A percentile compares a stretch with the other conserved stretches of the same genome.
These are phyloP conservation scores for Pogonus chalceus DNA, from an alignment of 1,140 invertebrate genomes.

Conservation along the genomic window DNA sequence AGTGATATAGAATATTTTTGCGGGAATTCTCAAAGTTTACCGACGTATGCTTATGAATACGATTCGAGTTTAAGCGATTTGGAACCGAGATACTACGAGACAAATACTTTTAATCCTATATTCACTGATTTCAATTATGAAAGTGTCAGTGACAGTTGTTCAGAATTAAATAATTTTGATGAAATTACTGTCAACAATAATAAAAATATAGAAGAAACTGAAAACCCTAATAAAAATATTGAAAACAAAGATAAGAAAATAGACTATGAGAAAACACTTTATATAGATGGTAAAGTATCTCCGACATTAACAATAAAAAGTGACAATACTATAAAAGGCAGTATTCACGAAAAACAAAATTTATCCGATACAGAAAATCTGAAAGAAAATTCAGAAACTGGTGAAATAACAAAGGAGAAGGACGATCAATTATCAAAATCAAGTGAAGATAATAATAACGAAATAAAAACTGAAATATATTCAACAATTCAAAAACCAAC, in stretches of 20 bases:
- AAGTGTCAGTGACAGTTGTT: neutral
- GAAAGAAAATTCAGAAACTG: neutral
- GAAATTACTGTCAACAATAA: slow-evolving; percentile 28
- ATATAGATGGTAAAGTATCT: neutral
- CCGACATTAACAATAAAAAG: neutral
- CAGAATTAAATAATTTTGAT: slow-evolving; percentile 21
- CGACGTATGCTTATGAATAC: slow-evolving; percentile 19
- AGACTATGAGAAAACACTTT: neutral
- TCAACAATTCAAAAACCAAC: neutral
- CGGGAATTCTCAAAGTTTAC: slow-evolving; percentile 19
- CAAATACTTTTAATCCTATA: slow-evolving; percentile 26
- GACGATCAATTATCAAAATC: slow-evolving; percentile 10
- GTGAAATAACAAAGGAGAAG: neutral
- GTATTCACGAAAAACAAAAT: neutral
- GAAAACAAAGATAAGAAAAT: neutral
- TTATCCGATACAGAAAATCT: neutral
- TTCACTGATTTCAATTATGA: neutral
- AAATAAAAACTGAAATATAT: slow-evolving; percentile 2
- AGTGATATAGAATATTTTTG: slow-evolving; percentile 6
- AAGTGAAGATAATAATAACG: slow-evolving; percentile 11
- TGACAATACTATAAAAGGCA: neutral
- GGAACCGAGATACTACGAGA: slow-evolving; percentile 16
- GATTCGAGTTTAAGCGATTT: slow-evolving; percentile 17
- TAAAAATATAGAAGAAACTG: slow-evolving; percentile 19
- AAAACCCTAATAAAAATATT: neutral